Percentiles rank a stretch among this genome's conserved stretches.
These are phyloP conservation scores for Amia ocellicauda DNA, from an alignment of 2,113 vertebrate genomes.

Conservation along the genomic window DNA sequence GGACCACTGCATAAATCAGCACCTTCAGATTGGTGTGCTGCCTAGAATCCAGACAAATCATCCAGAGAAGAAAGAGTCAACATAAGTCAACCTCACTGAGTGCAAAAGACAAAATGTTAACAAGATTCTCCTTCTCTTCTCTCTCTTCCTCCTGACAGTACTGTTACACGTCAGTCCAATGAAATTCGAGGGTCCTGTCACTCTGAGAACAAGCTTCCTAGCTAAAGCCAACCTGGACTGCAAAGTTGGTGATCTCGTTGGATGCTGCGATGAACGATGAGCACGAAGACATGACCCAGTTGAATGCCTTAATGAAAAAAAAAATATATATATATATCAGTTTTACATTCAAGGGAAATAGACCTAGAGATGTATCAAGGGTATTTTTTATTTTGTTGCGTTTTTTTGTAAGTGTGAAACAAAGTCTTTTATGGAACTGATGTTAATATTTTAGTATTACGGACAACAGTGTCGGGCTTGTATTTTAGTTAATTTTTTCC, in stretches of 20 bases:
- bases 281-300: conserved; percentile 51
- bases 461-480: conserved; percentile 61
- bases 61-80: conserved; percentile 23
- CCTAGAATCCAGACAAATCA: conserved; percentile 24
- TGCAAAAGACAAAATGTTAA: conserved; percentile 1
- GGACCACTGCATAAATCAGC: too few relatives aligned
- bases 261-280: too few relatives aligned
- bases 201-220: not conserved
- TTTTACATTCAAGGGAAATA: conserved; percentile 31
- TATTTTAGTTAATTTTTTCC: conserved; percentile 62
- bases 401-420: conserved; percentile 61
- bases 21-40: too few relatives aligned
- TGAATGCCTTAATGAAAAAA: conserved; percentile 71
- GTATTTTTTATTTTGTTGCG: conserved; percentile 16
- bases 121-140: not conserved
- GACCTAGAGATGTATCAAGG: conserved; percentile 54
- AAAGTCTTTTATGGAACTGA: conserved; percentile 67
- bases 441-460: conserved; percentile 75
- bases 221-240: too few relatives aligned
- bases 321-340: conserved; percentile 60
- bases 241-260: too few relatives aligned
- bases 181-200: not conserved
- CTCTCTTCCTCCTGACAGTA: conserved; percentile 17
- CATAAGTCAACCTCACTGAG: conserved; percentile 43
- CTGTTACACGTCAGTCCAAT: conserved; percentile 20